These are phyloP conservation scores for Lota lota DNA, from an alignment of 2,113 vertebrate species.

Conservation along the genomic window DNA sequence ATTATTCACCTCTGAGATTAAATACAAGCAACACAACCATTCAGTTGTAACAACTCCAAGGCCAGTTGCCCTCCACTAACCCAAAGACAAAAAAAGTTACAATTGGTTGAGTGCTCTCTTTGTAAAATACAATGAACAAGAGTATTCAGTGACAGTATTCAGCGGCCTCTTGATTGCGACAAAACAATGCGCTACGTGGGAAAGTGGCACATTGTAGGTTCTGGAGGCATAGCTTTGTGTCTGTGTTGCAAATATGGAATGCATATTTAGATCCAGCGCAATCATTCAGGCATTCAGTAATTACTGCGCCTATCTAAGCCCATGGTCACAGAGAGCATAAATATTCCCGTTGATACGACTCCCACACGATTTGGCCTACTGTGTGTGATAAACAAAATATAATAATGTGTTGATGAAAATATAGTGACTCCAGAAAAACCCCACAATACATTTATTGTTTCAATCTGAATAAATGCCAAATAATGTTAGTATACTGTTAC, in stretches of 20 bases:
- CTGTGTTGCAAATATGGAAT: slow-evolving; percentile 31
- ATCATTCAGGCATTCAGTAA: slow-evolving; percentile 10
- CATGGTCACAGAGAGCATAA: neutral
- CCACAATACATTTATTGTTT: too few species aligned
- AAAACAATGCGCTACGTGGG: slow-evolving; percentile 43
- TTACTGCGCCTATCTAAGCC: neutral
- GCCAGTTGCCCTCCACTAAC: too few species aligned
- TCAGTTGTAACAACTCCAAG: too few species aligned
- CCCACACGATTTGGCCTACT: too few species aligned
- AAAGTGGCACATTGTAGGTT: slow-evolving; percentile 50
- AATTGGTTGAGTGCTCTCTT: slow-evolving; percentile 32
- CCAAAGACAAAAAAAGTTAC: too few species aligned
- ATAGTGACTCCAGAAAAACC: too few species aligned
- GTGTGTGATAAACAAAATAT: too few species aligned
- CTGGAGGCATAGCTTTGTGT: slow-evolving; percentile 41
- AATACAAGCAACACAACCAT: too few species aligned
- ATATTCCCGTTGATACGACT: neutral
- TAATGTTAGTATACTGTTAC: too few species aligned
- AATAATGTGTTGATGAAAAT: too few species aligned
- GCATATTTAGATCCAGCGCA: neutral
- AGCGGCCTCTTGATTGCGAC: slow-evolving; percentile 8
- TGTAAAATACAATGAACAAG: slow-evolving; percentile 45
- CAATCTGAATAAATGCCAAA: too few species aligned
- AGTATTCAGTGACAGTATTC: slow-evolving; percentile 29
- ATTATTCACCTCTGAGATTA: too few species aligned